Conservation (phyloP, 2,797 vertebrate species). For the Ctenopoma kingsleyae region DNA sequence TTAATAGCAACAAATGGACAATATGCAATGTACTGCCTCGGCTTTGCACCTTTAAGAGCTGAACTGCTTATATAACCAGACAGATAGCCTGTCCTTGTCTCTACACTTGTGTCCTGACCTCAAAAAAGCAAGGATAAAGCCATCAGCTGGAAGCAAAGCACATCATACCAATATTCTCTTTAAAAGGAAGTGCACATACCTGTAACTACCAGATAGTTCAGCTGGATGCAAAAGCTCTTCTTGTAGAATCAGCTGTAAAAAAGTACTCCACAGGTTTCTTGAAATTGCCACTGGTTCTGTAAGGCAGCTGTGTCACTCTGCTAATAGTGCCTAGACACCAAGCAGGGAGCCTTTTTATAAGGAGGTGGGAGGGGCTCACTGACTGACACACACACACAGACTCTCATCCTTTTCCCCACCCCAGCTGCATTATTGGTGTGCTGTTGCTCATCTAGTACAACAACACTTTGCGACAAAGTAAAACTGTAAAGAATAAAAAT, state of each 20-base stretch:
- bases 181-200: conserved; percentile 75
- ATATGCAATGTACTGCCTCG: conserved; percentile 12
- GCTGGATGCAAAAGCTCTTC: conserved; percentile 56
- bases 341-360: conserved; percentile 69
- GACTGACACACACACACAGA: conserved; percentile 65
- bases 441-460: conserved; percentile 31
- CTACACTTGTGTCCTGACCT: conserved; percentile 77
- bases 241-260: conserved; percentile 64
- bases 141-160: conserved; percentile 58
- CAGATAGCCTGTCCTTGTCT: conserved; percentile 76
- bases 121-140: conserved; percentile 73
- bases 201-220: conserved; percentile 59
- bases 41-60: conserved; percentile 58
- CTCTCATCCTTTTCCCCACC: conserved; percentile 72
- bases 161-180: conserved; percentile 35
- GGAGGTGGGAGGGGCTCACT: conserved; percentile 81
- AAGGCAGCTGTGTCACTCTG: conserved; percentile 85
- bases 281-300: conserved; percentile 72
- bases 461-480: conserved; percentile 37
- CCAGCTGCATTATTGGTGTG: conserved; percentile 42
- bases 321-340: conserved; percentile 83
- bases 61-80: conserved; percentile 79
- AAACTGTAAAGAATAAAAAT: conserved; percentile 15
- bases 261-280: conserved; percentile 84
- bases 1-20: conserved; percentile 14